phyloP scores from a whole-genome alignment of 2,888 invertebrate species.

The Cantharis flavilabris region DNA sequence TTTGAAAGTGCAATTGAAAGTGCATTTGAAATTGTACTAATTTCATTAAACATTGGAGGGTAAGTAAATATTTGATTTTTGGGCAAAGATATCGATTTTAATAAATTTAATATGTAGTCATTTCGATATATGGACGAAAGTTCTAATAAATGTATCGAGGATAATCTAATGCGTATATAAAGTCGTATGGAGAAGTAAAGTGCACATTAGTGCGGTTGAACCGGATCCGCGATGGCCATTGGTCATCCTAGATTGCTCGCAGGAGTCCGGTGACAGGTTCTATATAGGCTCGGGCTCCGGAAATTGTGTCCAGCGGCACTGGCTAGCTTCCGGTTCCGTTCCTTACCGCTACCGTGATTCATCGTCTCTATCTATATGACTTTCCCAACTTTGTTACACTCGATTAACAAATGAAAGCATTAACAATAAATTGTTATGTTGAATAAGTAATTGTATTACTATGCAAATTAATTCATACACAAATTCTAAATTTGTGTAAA shows the following conservation, averaged over 20 bases:
- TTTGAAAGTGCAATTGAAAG: not conserved
- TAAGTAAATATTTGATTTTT: not conserved
- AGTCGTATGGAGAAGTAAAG: constrained; percentile 32
- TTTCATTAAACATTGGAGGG: not conserved
- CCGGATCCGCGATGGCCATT: constrained; percentile 54
- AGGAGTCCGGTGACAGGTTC: constrained; percentile 49
- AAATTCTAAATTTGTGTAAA: not conserved
- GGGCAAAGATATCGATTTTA: not conserved
- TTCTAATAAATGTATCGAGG: constrained; percentile 30
- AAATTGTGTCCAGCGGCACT: constrained; percentile 56
- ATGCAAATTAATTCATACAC: constrained; percentile 6
- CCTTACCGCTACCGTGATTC: constrained; percentile 43
- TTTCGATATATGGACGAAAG: constrained; percentile 3
- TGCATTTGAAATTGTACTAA: not conserved
- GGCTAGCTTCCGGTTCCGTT: constrained; percentile 54
- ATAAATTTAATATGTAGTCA: not conserved
- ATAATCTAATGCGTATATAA: constrained; percentile 31
- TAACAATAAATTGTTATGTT: not conserved
- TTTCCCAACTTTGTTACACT: constrained; percentile 27
- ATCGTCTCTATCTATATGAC: constrained; percentile 31
- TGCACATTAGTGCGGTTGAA: constrained; percentile 43
- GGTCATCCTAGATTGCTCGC: constrained; percentile 56
- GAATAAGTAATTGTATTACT: not conserved
- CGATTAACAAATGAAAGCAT: constrained; percentile 23
- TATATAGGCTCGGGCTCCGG: constrained; percentile 52